phyloP scores from a whole-genome alignment of 2,888 invertebrate genomes.

The Druceiella hillmani region DNA sequence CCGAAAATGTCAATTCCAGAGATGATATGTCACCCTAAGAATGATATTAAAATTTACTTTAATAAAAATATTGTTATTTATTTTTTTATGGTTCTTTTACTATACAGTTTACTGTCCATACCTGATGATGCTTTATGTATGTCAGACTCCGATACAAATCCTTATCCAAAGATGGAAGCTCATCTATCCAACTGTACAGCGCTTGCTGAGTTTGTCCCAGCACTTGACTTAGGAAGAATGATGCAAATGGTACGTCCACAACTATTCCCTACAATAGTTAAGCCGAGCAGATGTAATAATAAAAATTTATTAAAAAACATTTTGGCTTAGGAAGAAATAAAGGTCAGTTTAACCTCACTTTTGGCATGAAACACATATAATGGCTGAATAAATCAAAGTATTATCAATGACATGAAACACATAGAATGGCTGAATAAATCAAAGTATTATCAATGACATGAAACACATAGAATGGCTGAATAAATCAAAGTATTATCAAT shows the following conservation, averaged over 20 bases:
- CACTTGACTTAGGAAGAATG: constrained; percentile 95
- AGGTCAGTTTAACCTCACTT: too few species aligned
- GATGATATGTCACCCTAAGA: constrained; percentile 80
- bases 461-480: too few species aligned
- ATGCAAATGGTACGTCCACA: constrained; percentile 97
- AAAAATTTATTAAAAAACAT: background rate
- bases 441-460: too few species aligned
- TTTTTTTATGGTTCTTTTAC: background rate
- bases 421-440: too few species aligned
- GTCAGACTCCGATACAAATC: constrained; percentile 95
- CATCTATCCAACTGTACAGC: constrained; percentile 95
- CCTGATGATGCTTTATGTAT: constrained; percentile 88
- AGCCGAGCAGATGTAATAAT: background rate
- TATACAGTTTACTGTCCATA: constrained; percentile 19
- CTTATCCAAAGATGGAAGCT: constrained; percentile 92
- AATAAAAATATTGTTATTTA: background rate
- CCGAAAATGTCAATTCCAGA: constrained; percentile 92
- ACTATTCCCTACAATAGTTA: constrained; percentile 73
- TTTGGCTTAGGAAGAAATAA: background rate
- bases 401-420: too few species aligned
- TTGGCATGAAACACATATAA: too few species aligned
- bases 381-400: too few species aligned
- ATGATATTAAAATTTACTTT: constrained; percentile 1
- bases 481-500: too few species aligned
- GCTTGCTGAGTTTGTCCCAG: constrained; percentile 90